Conservation (phyloP, 2,113 vertebrate species). For the Agelaius phoeniceus region DNA sequence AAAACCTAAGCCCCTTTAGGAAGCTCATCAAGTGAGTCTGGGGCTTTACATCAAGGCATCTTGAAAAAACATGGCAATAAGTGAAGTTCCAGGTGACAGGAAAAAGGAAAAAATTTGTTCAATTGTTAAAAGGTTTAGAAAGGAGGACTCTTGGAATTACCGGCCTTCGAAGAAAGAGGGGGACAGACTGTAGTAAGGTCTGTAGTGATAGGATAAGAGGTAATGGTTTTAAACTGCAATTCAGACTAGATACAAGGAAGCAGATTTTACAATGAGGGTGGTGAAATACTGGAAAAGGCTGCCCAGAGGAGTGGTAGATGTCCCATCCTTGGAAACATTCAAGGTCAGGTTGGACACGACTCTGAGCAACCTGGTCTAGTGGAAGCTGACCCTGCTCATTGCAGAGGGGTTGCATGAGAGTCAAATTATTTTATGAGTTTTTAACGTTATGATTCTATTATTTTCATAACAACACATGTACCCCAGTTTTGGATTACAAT, state of each 20-base stretch:
- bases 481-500: neutral
- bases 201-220: neutral
- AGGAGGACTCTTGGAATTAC: neutral
- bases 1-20: neutral
- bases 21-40: fast-evolving
- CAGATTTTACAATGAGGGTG: neutral
- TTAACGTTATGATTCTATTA: neutral
- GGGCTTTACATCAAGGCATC: neutral
- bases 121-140: neutral
- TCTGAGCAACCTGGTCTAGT: neutral
- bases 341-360: neutral
- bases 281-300: neutral
- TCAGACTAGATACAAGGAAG: neutral
- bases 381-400: neutral
- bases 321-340: neutral
- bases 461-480: neutral
- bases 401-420: neutral
- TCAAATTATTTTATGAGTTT: neutral
- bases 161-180: neutral
- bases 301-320: neutral
- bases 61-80: neutral
- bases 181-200: neutral
- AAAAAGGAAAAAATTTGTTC: neutral
- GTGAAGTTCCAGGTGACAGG: neutral
- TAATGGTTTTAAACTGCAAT: neutral